Conservation (phyloP, 2,113 vertebrate species). For the Campylomormyrus tamandua region DNA sequence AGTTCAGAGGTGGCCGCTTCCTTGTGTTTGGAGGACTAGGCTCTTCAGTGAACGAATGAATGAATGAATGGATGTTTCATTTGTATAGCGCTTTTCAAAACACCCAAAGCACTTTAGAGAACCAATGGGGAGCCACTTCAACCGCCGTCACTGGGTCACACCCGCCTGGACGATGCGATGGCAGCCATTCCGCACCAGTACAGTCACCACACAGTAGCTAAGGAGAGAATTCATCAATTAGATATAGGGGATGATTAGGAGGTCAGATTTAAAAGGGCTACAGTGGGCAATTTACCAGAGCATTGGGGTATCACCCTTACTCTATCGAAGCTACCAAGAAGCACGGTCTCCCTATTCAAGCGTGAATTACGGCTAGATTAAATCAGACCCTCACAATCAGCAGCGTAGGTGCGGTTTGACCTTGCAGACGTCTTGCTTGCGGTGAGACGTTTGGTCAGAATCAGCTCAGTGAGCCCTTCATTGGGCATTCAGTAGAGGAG, state of each 20-base stretch:
- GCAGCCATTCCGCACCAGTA: not conserved
- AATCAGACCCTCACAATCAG: constrained; percentile 23
- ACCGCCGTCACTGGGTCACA: not conserved
- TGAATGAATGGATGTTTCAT: not conserved
- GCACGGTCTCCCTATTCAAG: not conserved
- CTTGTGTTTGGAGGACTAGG: not conserved
- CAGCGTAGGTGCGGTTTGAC: constrained; percentile 33
- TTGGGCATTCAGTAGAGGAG: constrained; percentile 36
- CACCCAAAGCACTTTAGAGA: not conserved
- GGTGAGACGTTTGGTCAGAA: constrained; percentile 36
- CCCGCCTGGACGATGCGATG: not conserved
- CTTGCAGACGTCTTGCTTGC: constrained; percentile 34
- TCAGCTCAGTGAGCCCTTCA: constrained; percentile 39
- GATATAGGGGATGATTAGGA: not conserved
- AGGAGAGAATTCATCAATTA: not conserved
- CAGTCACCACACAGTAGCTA: not conserved
- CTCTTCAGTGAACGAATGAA: not conserved
- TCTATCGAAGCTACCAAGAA: not conserved
- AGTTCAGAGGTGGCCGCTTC: not conserved
- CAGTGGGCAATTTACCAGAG: not conserved
- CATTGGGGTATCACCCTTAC: not conserved
- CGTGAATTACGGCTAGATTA: constrained; percentile 10
- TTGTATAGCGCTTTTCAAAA: not conserved
- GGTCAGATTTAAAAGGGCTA: not conserved
- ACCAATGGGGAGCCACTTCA: not conserved